These are phyloP conservation scores for Ooceraea biroi DNA, from an alignment of 1,140 invertebrate genomes.

Conservation along the genomic window DNA sequence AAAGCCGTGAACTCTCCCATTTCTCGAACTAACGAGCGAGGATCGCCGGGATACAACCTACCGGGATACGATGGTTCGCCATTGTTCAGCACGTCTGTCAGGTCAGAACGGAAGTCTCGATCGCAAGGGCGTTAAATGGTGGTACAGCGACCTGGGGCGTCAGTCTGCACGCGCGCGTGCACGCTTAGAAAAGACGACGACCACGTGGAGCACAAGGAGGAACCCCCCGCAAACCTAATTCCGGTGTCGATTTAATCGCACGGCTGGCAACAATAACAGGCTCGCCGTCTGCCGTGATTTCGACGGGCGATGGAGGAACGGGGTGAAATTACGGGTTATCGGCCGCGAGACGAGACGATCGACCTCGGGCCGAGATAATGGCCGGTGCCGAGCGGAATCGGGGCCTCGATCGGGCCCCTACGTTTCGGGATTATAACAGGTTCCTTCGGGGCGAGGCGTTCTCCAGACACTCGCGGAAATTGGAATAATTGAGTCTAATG, in stretches of 20 bases:
- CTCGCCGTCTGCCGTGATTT: slow-evolving; percentile 54
- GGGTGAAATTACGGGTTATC: slow-evolving; percentile 40
- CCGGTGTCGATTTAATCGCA: slow-evolving; percentile 49
- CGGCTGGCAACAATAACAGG: slow-evolving; percentile 45
- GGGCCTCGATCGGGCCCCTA: slow-evolving; percentile 21
- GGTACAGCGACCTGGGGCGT: slow-evolving; percentile 33
- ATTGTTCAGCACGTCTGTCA: slow-evolving; percentile 68
- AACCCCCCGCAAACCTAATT: slow-evolving; percentile 45
- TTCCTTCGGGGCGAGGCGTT: background rate
- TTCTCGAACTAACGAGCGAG: slow-evolving; percentile 64
- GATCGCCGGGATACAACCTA: slow-evolving; percentile 49
- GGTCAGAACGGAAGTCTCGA: slow-evolving; percentile 39
- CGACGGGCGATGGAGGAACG: slow-evolving; percentile 8
- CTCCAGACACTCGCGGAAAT: no score
- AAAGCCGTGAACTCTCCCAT: slow-evolving; percentile 49
- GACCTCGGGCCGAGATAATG: slow-evolving; percentile 61
- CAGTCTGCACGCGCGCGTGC: background rate
- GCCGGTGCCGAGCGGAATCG: slow-evolving; percentile 54
- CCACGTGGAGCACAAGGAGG: background rate
- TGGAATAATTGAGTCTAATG: no score
- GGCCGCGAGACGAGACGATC: slow-evolving; percentile 51
- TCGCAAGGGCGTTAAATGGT: slow-evolving; percentile 44
- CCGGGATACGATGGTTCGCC: slow-evolving; percentile 69
- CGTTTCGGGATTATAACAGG: slow-evolving; percentile 52
- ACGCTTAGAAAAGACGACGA: slow-evolving; percentile 13